Evolutionary conservation across 1,140 invertebrate species (phyloP).

Genomic region (Agraylea sexmaculata): DNA sequence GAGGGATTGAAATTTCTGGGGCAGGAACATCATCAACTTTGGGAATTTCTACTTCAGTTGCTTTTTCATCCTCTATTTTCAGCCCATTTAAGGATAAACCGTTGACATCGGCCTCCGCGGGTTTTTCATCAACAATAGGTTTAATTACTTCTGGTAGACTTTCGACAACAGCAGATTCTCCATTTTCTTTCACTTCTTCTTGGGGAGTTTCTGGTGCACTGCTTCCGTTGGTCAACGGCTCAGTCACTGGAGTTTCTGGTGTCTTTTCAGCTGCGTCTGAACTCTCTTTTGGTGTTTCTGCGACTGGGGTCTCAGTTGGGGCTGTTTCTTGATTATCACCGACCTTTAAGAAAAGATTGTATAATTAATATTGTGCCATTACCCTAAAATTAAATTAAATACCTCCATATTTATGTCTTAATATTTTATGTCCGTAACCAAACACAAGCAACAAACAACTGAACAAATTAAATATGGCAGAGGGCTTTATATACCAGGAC

Average conservation of each 20-base stretch:
- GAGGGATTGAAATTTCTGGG: constrained; percentile 24
- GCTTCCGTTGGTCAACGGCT: constrained; percentile 38
- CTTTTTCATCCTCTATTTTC: constrained; percentile 30
- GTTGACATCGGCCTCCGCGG: constrained; percentile 16
- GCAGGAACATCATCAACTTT: constrained; percentile 19
- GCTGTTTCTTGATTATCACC: too few relatives aligned
- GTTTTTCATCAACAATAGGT: constrained; percentile 10
- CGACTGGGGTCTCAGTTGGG: constrained; percentile 25
- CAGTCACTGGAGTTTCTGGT: constrained; percentile 38
- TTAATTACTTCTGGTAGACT: too few relatives aligned
- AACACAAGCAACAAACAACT: too few relatives aligned
- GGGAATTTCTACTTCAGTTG: constrained; percentile 23
- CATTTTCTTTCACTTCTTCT: constrained; percentile 22
- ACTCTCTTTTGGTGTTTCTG: constrained; percentile 26
- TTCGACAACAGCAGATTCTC: constrained; percentile 10
- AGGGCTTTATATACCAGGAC: too few relatives aligned
- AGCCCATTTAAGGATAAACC: constrained; percentile 34
- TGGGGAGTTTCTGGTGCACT: constrained; percentile 33
- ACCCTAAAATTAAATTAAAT: too few relatives aligned
- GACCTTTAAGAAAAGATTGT: too few relatives aligned
- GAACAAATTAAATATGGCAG: too few relatives aligned
- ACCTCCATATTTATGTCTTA: too few relatives aligned
- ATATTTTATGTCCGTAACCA: too few relatives aligned
- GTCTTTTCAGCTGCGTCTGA: constrained; percentile 33
- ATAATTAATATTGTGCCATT: too few relatives aligned